Base-by-base conservation (phyloP, 2,797 vertebrate genomes). In the Hyperoplus immaculatus region DNA sequence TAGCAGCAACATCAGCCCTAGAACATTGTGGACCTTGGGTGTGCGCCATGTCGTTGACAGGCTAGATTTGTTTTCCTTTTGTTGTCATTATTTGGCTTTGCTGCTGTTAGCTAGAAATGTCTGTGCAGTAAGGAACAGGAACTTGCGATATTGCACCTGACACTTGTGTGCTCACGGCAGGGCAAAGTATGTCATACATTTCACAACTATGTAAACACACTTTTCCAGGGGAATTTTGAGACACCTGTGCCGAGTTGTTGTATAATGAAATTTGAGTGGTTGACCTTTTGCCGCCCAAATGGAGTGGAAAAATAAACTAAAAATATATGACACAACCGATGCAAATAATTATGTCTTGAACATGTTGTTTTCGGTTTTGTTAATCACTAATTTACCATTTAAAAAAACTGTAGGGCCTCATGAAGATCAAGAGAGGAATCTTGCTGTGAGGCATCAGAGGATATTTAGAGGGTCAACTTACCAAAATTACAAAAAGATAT, bases 41-140 rank as follows among this genome's bases (percentile, higher is more conserved):
- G 89, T 90, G 83, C 83, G 85, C 82, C 82, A 81, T 81, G 88
- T 83, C 72, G 58, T 87, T 69, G 39, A 72, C 77, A 56, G 75
- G 54, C 63, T 79, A 58, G 77, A 87, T 89, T 90, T 91, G 92
- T 91, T 91, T 91, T 73, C 81, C 70, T 84, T 88, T 78, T 77
- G 84, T 90, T 87, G 87, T 87, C 84, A 83, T 87, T 86, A 80
- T 88, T 91, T 84, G 63, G 72, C 72, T 85, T 82, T 62, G 77
- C 85, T 62, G 77, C 85, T 57, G 78, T 82, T 72, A 61, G 81
- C 75, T 36, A 12, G 61, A 65, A 72, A 82, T 8, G 62, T 81
- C 70, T 78, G 74, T 15, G 64, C 45, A 3, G 38, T 13, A 61
- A 74, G 45, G 71, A 82, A 76, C 81, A 53, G 57, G 51, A 55